Percentiles rank a stretch among this genome's conserved stretches.
Conservation (phyloP, 2,113 vertebrate genomes). For the Ptychochromis oligacanthus region DNA sequence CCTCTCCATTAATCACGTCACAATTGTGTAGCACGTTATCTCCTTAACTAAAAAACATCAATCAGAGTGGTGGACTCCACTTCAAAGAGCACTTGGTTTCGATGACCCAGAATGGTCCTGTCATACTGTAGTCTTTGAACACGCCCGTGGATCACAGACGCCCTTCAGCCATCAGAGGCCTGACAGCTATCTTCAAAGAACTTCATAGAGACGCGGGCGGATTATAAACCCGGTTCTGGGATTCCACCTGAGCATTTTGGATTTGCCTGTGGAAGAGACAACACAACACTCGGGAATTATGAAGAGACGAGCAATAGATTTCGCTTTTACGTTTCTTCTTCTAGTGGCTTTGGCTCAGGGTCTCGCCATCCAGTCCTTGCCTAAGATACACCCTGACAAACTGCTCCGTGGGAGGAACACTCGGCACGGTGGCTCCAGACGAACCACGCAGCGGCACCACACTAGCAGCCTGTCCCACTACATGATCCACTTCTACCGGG, state of each 20-base stretch:
- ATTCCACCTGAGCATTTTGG: constrained; percentile 45
- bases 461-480: constrained; percentile 72
- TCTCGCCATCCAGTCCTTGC: neutral
- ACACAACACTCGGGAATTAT: constrained; percentile 28
- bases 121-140: constrained; percentile 53
- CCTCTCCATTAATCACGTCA: constrained; percentile 74
- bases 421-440: constrained; percentile 7
- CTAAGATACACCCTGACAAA: constrained; percentile 17
- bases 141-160: constrained; percentile 62
- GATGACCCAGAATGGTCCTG: constrained; percentile 46
- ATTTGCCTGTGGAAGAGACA: constrained; percentile 8
- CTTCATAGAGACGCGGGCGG: constrained; percentile 15
- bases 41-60: constrained; percentile 61
- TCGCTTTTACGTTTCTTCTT: constrained; percentile 50
- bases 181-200: constrained; percentile 69
- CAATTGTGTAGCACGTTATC: constrained; percentile 64
- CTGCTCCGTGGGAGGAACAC: constrained; percentile 21
- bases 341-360: constrained; percentile 39
- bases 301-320: constrained; percentile 43
- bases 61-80: constrained; percentile 38
- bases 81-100: constrained; percentile 76
- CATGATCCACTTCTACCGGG: constrained; percentile 88
- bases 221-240: constrained; percentile 33
- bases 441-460: constrained; percentile 14
- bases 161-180: constrained; percentile 53